Evolutionary conservation across 2,113 vertebrate species (phyloP).

Genomic region (Coptodon rendalli): DNA sequence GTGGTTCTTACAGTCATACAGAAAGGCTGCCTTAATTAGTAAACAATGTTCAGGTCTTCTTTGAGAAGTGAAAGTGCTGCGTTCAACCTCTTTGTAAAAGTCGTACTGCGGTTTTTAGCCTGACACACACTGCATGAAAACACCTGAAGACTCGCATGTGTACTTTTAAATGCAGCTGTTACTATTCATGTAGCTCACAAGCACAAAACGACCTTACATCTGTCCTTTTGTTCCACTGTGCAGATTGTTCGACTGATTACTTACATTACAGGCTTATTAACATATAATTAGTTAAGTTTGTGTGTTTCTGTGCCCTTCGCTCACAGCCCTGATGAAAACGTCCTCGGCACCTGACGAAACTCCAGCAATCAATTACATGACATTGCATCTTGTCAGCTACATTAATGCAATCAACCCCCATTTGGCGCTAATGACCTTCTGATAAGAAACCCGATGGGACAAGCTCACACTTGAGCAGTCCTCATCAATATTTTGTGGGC

Average conservation of each 20-base stretch:
- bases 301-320: conserved; percentile 20
- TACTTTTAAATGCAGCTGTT: background rate
- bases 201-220: background rate
- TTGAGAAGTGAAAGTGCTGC: background rate
- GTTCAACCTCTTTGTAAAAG: background rate
- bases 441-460: conserved; percentile 48
- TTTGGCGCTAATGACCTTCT: conserved; percentile 52
- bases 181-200: background rate
- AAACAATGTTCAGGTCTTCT: background rate
- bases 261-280: conserved; percentile 29
- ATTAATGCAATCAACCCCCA: conserved; percentile 49
- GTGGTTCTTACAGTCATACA: background rate
- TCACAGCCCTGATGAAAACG: conserved; percentile 24
- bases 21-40: background rate
- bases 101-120: background rate
- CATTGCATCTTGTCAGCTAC: conserved; percentile 44
- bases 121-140: background rate
- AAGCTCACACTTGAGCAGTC: conserved; percentile 24
- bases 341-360: conserved; percentile 34
- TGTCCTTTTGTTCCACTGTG: background rate
- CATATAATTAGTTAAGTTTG: conserved; percentile 22
- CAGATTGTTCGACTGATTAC: conserved; percentile 12
- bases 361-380: conserved; percentile 37
- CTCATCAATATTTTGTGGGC: conserved; percentile 61
- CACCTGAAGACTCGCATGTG: background rate